Base-by-base conservation (phyloP, 2,797 vertebrate species). In the Labeo calbasu region DNA sequence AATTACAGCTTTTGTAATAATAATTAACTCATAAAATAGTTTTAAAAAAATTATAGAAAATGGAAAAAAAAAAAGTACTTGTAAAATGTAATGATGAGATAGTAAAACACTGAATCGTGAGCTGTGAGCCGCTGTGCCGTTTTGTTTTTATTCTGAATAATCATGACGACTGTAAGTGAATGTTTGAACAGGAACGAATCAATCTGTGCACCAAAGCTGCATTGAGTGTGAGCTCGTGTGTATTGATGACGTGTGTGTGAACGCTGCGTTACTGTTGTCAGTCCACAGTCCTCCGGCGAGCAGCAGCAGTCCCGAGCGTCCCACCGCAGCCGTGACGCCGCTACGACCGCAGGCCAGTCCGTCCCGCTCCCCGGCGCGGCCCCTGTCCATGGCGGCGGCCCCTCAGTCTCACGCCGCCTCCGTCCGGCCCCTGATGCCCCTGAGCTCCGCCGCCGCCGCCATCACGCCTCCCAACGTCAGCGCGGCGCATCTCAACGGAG, bases 391-490 rank as follows among this genome's bases (percentile, higher is more conserved):
- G 90, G 92, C 94, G 85, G 97, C 96, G 79, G 96, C 96, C 0
- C 96, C 96, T 73, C 95, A 97, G 15, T 92, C 92, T 12, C 93
- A 57, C 10, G 9, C 94, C 2, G 92, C 91, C 0, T 91, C 93
- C 32, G 88, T 91, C 0, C 93, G 97, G 63, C 94, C 96, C 19
- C 92, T 95, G 85, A 96, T 96, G 76, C 95, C 97, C 0, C 95
- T 98, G 80, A 96, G 94, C 3, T 98, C 97, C 0, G 96, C 97
- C 86, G 96, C 95, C 2, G 97, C 97, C 0, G 96, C 97, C 86
- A 95, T 99, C 92, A 98, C 97, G 0, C 97, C 97, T 0, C 97
- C 97, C 59, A 99, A 97, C 5, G 92, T 97, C 90, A 97, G 93
- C 0, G 96, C 96, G 0, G 94, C 95, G 65, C 95, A 96, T 86